Percentiles rank a stretch among this genome's conserved stretches.
Conservation (phyloP, 2,113 vertebrate genomes). For the Platycercus adscitus region DNA sequence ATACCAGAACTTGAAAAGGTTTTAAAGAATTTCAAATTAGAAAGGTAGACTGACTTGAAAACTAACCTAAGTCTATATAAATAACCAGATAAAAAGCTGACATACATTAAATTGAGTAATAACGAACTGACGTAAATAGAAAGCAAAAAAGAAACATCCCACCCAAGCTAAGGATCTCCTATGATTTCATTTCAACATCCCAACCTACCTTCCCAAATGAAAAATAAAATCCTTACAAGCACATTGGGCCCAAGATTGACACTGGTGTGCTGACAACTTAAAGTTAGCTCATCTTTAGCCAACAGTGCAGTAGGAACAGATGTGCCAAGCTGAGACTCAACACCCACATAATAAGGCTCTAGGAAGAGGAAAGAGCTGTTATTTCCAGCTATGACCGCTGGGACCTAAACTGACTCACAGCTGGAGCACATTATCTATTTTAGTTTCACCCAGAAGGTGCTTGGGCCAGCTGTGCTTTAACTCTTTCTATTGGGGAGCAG, state of each 20-base stretch:
- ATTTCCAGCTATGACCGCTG: neutral
- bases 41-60: neutral
- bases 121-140: neutral
- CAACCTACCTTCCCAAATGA: neutral
- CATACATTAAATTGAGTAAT: neutral
- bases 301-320: neutral
- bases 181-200: neutral
- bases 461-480: neutral
- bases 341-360: neutral
- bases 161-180: neutral
- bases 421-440: neutral
- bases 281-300: neutral
- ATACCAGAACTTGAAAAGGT: neutral
- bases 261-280: fast-evolving
- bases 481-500: neutral
- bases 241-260: neutral
- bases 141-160: neutral
- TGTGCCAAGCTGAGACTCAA: neutral
- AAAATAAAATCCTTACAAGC: neutral
- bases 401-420: neutral
- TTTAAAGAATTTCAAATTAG: neutral
- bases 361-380: neutral
- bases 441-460: neutral
- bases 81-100: neutral
- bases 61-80: neutral